phyloP scores from a whole-genome alignment of 2,113 vertebrate genomes.

The Ornithorhynchus anatinus region DNA sequence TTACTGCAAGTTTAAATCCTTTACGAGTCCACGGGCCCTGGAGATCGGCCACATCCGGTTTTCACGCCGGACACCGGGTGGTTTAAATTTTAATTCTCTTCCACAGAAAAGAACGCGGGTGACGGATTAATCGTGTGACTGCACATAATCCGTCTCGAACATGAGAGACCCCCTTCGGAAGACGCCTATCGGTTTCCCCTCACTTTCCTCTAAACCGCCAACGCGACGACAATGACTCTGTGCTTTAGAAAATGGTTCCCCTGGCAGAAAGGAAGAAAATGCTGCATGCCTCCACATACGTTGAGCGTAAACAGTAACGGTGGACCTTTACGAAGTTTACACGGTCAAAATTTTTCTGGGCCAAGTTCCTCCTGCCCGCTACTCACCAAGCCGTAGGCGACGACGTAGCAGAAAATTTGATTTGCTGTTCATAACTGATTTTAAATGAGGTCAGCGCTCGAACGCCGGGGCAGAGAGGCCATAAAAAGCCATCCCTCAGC shows the following conservation, averaged over 20 bases:
- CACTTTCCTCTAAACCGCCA: background rate
- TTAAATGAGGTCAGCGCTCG: no score
- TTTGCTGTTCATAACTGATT: background rate
- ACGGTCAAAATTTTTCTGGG: slow-evolving; percentile 58
- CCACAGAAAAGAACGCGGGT: background rate
- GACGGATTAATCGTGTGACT: background rate
- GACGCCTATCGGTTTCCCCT: slow-evolving; percentile 5
- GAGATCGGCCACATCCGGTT: no score
- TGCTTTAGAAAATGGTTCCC: slow-evolving; percentile 28
- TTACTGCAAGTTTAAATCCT: no score
- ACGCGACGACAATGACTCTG: slow-evolving; percentile 23
- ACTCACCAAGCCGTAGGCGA: slow-evolving; percentile 8
- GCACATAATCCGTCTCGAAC: background rate
- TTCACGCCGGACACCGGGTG: no score
- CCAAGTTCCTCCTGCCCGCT: slow-evolving; percentile 17
- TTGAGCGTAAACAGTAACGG: slow-evolving; percentile 27
- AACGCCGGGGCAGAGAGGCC: no score
- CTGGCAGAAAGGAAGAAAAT: slow-evolving; percentile 50
- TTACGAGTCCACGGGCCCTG: no score
- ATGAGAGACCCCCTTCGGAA: background rate
- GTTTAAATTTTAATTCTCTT: background rate
- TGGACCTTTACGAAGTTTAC: slow-evolving; percentile 52
- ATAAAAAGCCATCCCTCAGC: no score
- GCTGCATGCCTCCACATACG: slow-evolving; percentile 28
- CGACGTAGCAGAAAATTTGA: background rate